Percentiles rank a stretch among this genome's conserved stretches.
Evolutionary conservation across 1,140 invertebrate species (phyloP).

Genomic region (Oncopeltus fasciatus): DNA sequence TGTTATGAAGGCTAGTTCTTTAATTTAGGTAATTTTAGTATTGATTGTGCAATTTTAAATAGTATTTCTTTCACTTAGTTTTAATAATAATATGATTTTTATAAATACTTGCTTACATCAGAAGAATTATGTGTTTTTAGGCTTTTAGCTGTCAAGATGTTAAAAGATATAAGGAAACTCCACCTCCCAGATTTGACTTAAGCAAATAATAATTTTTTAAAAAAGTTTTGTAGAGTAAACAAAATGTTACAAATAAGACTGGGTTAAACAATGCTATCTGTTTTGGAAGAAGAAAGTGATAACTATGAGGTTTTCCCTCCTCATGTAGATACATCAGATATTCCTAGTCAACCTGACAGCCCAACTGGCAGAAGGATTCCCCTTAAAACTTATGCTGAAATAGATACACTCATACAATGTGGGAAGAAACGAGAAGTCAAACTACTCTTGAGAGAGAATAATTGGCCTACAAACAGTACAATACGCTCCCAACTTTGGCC

Average conservation of each 20-base stretch:
- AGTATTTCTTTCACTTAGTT: not conserved
- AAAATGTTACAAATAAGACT: constrained; percentile 1
- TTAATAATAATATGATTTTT: not conserved
- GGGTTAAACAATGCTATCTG: constrained; percentile 33
- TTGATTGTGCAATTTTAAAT: not conserved
- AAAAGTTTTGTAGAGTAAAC: not conserved
- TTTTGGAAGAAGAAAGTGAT: constrained; percentile 54
- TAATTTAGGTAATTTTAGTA: not conserved
- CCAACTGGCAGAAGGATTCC: constrained; percentile 52
- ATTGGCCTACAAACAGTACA: constrained; percentile 63
- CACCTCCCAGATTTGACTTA: constrained; percentile 1
- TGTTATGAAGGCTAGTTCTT: not conserved
- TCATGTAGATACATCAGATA: constrained; percentile 53
- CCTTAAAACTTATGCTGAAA: constrained; percentile 57
- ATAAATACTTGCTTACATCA: not conserved
- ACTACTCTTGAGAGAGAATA: constrained; percentile 59
- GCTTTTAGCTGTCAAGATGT: not conserved
- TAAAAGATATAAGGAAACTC: constrained; percentile 2
- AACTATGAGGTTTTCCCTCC: constrained; percentile 55
- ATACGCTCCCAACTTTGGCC: constrained; percentile 72
- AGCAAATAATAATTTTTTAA: too few species aligned
- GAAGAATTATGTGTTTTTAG: not conserved
- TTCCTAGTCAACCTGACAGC: constrained; percentile 42
- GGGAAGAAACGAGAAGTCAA: constrained; percentile 61
- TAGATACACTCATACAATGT: constrained; percentile 52